Conservation (phyloP, 2,113 vertebrate genomes). For the Penelope pileata region DNA sequence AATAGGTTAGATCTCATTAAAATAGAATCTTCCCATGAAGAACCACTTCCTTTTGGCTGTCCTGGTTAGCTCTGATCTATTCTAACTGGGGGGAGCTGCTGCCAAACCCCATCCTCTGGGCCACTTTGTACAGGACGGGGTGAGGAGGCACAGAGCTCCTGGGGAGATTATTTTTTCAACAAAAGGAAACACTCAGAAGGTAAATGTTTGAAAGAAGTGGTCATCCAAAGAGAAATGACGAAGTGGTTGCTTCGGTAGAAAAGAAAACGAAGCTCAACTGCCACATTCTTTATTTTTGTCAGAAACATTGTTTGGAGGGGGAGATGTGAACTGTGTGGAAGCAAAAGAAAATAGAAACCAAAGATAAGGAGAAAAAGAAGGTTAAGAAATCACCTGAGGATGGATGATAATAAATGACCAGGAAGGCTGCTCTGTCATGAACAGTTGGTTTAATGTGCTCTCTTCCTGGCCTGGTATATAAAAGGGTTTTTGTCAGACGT, state of each 20-base stretch:
- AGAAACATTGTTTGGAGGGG: neutral
- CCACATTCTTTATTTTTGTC: neutral
- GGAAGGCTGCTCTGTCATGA: neutral
- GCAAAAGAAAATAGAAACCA: slow-evolving; percentile 6
- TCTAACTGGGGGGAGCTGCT: neutral
- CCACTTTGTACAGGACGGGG: neutral
- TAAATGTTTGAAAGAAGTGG: neutral
- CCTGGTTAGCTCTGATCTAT: neutral
- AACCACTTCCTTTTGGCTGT: neutral
- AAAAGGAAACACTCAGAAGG: neutral
- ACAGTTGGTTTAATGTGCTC: neutral
- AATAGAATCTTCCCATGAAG: neutral
- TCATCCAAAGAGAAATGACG: neutral
- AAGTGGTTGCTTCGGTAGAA: neutral
- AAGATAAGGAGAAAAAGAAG: neutral
- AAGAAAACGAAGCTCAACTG: neutral
- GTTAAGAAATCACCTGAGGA: neutral
- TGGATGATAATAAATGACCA: slow-evolving; percentile 5
- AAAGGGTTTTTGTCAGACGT: neutral
- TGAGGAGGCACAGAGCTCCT: neutral
- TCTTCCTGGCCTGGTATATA: neutral
- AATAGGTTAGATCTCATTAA: neutral
- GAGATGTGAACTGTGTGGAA: neutral
- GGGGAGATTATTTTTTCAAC: neutral
- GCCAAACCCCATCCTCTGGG: neutral